phyloP scores from a whole-genome alignment of 2,888 invertebrate species.

The Conchocele bisecta region DNA sequence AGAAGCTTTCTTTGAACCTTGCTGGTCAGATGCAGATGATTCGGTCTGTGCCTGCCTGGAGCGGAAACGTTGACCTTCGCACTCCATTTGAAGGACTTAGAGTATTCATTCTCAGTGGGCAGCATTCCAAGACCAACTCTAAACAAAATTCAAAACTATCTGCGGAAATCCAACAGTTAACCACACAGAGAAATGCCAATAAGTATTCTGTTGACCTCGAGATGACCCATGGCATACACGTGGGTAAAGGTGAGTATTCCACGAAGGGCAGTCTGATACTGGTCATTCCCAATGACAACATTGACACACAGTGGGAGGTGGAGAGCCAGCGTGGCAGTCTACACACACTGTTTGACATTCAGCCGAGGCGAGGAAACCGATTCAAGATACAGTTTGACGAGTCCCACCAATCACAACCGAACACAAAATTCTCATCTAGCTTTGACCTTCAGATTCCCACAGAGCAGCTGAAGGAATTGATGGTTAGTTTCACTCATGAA shows the following conservation, averaged over 20 bases:
- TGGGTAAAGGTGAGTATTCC: constrained; percentile 2
- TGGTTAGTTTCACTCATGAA: constrained; percentile 55
- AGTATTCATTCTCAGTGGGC: constrained; percentile 25
- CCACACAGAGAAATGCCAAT: constrained; percentile 10
- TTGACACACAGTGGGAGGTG: constrained; percentile 41
- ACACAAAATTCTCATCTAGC: constrained; percentile 31
- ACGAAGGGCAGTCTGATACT: constrained; percentile 39
- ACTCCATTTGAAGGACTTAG: constrained; percentile 53
- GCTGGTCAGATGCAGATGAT: constrained; percentile 17
- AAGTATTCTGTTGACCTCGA: constrained; percentile 33
- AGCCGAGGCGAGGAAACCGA: constrained; percentile 37
- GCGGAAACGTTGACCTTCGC: constrained; percentile 37
- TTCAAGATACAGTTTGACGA: constrained; percentile 47
- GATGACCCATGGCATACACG: constrained; percentile 26
- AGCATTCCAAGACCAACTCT: constrained; percentile 27
- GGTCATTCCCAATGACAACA: constrained; percentile 39
- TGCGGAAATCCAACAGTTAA: constrained; percentile 14
- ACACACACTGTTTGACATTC: constrained; percentile 31
- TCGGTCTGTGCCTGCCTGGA: constrained; percentile 9
- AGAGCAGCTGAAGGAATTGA: constrained; percentile 43
- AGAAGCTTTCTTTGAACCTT: constrained; percentile 34
- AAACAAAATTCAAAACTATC: constrained; percentile 28
- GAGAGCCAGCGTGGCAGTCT: constrained; percentile 5
- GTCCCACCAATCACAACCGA: constrained; percentile 26
- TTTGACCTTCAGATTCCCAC: constrained; percentile 61